phyloP scores from a whole-genome alignment of 1,140 invertebrate genomes.

The Heliothis virescens region DNA sequence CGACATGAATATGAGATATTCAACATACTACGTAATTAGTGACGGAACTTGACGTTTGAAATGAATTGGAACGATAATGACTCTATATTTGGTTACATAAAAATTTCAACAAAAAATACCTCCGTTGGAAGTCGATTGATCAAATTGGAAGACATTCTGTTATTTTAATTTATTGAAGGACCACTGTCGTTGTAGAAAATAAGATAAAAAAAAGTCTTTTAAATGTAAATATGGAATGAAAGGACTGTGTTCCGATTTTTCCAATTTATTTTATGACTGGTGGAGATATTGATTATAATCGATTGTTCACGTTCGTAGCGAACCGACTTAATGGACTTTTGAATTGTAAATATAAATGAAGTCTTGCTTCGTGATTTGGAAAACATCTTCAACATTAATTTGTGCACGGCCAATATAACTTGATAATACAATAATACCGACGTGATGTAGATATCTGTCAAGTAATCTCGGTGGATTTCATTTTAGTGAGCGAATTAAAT shows the following conservation, averaged over 20 bases:
- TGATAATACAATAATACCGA: constrained; percentile 49
- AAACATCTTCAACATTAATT: constrained; percentile 20
- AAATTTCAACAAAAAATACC: not conserved
- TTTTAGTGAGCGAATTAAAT: constrained; percentile 61
- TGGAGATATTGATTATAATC: constrained; percentile 33
- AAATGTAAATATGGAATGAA: constrained; percentile 37
- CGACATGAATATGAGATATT: too few relatives aligned
- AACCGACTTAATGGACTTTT: constrained; percentile 6
- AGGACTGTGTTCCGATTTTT: constrained; percentile 17
- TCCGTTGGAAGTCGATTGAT: not conserved
- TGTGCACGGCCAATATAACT: constrained; percentile 32
- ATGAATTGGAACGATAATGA: not conserved
- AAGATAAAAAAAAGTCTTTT: constrained; percentile 37
- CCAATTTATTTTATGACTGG: constrained; percentile 31
- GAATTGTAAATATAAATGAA: constrained; percentile 25
- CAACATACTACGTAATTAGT: too few relatives aligned
- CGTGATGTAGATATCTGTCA: constrained; percentile 52
- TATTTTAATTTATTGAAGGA: constrained; percentile 27
- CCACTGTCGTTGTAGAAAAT: constrained; percentile 13
- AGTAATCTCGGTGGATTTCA: constrained; percentile 58
- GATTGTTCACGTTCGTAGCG: constrained; percentile 20
- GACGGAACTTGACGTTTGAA: too few relatives aligned
- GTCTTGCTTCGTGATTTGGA: constrained; percentile 1
- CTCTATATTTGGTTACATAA: not conserved
- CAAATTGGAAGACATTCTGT: constrained; percentile 13